Conservation (phyloP, 2,888 invertebrate species). For the Ophonus ardosiacus region DNA sequence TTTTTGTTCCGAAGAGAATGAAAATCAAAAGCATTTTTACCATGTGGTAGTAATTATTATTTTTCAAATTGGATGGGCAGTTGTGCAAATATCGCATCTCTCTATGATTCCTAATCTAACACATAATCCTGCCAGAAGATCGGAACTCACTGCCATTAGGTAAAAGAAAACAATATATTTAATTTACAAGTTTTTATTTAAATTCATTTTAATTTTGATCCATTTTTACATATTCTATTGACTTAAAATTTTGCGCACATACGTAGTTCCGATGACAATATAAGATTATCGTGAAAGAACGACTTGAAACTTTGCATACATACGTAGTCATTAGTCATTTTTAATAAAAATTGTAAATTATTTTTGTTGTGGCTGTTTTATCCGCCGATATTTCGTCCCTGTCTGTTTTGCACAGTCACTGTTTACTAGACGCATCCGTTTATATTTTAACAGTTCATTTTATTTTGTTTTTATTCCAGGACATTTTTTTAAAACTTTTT, state of each 20-base stretch:
- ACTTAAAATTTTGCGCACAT: no score
- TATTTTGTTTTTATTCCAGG: background rate
- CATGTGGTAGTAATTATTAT: constrained; percentile 81
- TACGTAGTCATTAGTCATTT: no score
- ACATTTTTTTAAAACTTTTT: background rate
- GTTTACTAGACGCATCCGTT: background rate
- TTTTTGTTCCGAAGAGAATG: constrained; percentile 76
- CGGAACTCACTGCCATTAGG: constrained; percentile 90
- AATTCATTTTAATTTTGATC: no score
- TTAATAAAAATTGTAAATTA: no score
- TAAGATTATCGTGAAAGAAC: no score
- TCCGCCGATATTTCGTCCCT: background rate
- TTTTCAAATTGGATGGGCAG: constrained; percentile 96
- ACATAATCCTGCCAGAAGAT: constrained; percentile 82
- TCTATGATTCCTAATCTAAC: constrained; percentile 92
- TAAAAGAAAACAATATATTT: constrained; percentile 71
- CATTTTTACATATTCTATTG: no score
- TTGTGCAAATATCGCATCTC: constrained; percentile 94
- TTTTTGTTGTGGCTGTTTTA: background rate
- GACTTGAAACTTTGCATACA: no score
- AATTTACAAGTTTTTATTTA: background rate
- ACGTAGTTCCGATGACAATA: no score
- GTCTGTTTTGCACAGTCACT: no score
- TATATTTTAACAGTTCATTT: background rate
- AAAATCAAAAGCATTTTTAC: constrained; percentile 78